Evolutionary conservation across 2,888 invertebrate species (phyloP).

Genomic region (Lordiphosa fenestrarum): DNA sequence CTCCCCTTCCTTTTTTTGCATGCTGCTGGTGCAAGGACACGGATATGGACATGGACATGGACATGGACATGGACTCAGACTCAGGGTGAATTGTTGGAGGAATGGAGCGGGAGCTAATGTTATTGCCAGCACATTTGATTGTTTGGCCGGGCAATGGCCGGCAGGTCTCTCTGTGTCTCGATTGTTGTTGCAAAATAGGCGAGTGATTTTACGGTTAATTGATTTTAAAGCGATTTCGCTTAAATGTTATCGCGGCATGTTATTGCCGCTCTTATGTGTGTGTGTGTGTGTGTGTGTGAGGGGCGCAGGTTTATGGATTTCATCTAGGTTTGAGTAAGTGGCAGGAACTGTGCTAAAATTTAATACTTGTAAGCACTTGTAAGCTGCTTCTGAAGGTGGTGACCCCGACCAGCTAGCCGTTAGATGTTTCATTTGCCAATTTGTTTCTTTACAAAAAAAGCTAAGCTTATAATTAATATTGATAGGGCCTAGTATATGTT

Average conservation of each 20-base stretch:
- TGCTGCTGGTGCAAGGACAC: slow-evolving; percentile 17
- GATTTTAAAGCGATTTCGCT: slow-evolving; percentile 79
- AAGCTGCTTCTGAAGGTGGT: neutral
- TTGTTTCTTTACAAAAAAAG: too few species aligned
- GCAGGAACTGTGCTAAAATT: neutral
- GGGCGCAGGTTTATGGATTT: slow-evolving; percentile 1
- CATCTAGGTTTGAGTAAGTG: neutral
- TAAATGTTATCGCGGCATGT: slow-evolving; percentile 70
- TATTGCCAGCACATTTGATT: slow-evolving; percentile 70
- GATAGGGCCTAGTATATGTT: too few species aligned
- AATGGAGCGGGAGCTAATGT: slow-evolving; percentile 45
- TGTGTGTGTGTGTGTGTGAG: slow-evolving; percentile 1
- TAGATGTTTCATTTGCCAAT: too few species aligned
- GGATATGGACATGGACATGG: neutral
- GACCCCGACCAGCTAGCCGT: neutral
- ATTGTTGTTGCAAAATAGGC: slow-evolving; percentile 65
- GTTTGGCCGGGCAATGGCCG: slow-evolving; percentile 37
- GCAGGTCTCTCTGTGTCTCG: slow-evolving; percentile 36
- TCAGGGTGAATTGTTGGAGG: neutral
- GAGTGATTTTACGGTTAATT: slow-evolving; percentile 80
- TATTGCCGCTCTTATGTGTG: slow-evolving; percentile 39
- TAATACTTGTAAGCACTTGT: neutral
- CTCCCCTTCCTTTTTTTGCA: slow-evolving; percentile 30
- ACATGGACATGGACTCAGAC: slow-evolving; percentile 4
- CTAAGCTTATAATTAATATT: too few species aligned